Conservation (phyloP, 2,113 vertebrate genomes). For the Erpornis zantholeuca region DNA sequence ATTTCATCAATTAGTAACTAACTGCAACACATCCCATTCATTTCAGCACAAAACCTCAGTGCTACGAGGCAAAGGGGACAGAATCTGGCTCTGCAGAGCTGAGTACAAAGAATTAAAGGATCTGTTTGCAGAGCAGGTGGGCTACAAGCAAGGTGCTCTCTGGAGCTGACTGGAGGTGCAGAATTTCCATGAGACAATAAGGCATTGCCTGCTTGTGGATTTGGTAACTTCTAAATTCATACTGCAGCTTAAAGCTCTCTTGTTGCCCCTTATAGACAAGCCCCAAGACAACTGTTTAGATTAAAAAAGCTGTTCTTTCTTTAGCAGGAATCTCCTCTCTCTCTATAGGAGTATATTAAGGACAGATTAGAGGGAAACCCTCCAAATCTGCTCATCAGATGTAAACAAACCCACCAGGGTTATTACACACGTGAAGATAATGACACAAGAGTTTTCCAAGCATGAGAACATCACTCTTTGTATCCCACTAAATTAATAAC, state of each 20-base stretch:
- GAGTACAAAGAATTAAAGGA: not conserved
- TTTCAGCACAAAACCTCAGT: not conserved
- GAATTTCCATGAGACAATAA: not conserved
- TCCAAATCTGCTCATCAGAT: not conserved
- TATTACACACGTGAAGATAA: not conserved
- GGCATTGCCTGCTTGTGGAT: not conserved
- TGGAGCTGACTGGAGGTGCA: not conserved
- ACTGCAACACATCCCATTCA: not conserved
- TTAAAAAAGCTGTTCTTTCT: not conserved
- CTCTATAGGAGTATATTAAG: not conserved
- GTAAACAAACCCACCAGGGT: not conserved
- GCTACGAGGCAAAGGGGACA: fast-evolving
- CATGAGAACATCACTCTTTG: not conserved
- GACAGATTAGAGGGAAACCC: not conserved
- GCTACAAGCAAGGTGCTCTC: not conserved
- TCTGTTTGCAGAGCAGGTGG: not conserved
- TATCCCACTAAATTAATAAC: constrained; percentile 64
- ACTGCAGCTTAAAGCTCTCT: not conserved
- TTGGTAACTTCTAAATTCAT: not conserved
- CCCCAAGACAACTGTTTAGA: not conserved
- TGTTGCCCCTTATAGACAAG: not conserved
- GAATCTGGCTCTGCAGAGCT: not conserved
- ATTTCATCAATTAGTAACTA: not conserved
- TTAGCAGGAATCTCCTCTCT: not conserved
- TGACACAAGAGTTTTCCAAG: not conserved